Base-by-base conservation (phyloP, 2,113 vertebrate species). In the Strix aluco region DNA sequence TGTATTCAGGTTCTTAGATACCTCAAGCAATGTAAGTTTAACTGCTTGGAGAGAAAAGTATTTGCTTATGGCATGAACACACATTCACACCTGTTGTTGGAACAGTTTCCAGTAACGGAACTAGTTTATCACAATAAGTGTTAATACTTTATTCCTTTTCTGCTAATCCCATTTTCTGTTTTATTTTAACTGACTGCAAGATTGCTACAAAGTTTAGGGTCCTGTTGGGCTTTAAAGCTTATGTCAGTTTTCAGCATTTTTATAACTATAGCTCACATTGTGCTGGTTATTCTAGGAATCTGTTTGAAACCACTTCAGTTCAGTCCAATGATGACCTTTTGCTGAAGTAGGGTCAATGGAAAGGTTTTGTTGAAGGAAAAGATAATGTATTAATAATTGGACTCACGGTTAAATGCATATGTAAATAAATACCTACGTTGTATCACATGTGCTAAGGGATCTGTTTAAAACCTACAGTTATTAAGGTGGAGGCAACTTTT, bases 131-230 rank as follows among this genome's bases (percentile, higher is more conserved):
- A 86, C 54, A 92, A 27, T 51, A 92, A 59, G 89, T 88, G 95
- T 93, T 95, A 97, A 95, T 91, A 86, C 81, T 80, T 92, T 47
- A 86, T 90, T 96, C 67, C 59, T 90, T 95, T 91, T 92, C 93
- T 93, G 93, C 63, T 96, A 97, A 97, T 94, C 89, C 89, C 81
- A 95, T 94, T 91, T 94, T 94, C 70, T 93, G 54, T 40, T 96
- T 94, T 72, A 81, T 89, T 95, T 96, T 94, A 95, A 94, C 62
- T 73, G 67, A 90, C 84, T 96, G 81, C 42, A 78, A 80, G 47
- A 93, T 62, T 0, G 0, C 78, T 71, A 88, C 81, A 71, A 92
- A 82, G n/a, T 92, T 97, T 91, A 92, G 79, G 79, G 34, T 51
- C 71, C 96, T 90, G 38, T 32, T 91, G 96, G 51, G 91, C 67